Evolutionary conservation across 2,797 vertebrate species (phyloP).

Genomic region (Lacerta viridis): DNA sequence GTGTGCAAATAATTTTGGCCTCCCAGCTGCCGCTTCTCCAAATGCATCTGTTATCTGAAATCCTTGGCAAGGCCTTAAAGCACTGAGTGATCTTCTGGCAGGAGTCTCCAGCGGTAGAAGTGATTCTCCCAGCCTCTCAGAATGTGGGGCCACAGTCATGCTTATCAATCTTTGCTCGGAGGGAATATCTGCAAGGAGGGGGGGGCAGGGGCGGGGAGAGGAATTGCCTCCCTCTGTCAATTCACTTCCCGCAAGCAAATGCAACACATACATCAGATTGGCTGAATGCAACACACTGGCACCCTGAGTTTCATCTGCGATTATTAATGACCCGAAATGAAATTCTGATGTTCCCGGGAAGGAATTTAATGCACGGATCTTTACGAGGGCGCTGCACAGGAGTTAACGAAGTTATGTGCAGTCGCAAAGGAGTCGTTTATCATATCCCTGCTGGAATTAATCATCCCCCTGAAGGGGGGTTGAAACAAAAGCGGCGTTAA

Average conservation of each 20-base stretch:
- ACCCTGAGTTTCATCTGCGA: conserved; percentile 59
- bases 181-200: conserved; percentile 40
- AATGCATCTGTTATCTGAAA: conserved; percentile 13
- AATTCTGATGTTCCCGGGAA: conserved; percentile 65
- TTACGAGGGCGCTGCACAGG: conserved; percentile 41
- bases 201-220: too few species aligned
- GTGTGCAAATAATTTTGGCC: background rate
- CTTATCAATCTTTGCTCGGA: conserved; percentile 65
- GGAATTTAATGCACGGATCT: conserved; percentile 64
- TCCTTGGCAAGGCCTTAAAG: conserved; percentile 63
- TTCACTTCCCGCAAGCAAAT: conserved; percentile 59
- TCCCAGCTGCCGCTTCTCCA: background rate
- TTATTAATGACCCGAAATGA: conserved; percentile 69
- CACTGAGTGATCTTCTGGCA: conserved; percentile 54
- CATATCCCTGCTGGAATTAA: conserved; percentile 43
- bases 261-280: conserved; percentile 51
- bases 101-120: conserved; percentile 64
- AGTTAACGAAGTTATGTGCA: conserved; percentile 27
- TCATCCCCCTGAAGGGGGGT: conserved; percentile 5
- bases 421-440: conserved; percentile 29
- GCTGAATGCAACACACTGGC: conserved; percentile 57
- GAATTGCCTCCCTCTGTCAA: conserved; percentile 50
- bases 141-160: conserved; percentile 49
- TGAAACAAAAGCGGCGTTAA: background rate
- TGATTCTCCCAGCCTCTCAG: conserved; percentile 62